Percentiles rank a stretch among this genome's conserved stretches.
Evolutionary conservation across 2,797 vertebrate genomes (phyloP).

Genomic region (Bovichtus diacanthus): DNA sequence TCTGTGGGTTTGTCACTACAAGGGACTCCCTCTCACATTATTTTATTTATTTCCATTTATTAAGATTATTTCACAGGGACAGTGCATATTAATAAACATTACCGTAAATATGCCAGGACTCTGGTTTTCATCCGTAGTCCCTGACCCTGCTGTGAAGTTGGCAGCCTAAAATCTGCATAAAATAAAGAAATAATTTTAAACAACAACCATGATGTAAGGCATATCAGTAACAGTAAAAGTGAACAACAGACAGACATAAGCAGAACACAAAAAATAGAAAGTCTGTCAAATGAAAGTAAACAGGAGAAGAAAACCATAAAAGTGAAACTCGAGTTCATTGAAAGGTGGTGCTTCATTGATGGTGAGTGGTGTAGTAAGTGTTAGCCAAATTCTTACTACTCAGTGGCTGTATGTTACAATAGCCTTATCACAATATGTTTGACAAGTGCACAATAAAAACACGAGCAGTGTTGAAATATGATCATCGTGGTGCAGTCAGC

Average conservation of each 20-base stretch:
- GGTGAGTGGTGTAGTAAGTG: background rate
- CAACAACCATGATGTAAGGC: no score
- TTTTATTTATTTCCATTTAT: no score
- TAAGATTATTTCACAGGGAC: no score
- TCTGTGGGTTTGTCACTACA: background rate
- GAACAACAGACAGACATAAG: no score
- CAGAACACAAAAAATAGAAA: background rate
- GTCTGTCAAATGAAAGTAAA: background rate
- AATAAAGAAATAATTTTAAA: no score
- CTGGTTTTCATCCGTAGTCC: no score
- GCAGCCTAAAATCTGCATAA: no score
- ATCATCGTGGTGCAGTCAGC: background rate
- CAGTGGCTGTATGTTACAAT: background rate
- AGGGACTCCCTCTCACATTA: background rate
- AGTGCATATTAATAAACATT: no score
- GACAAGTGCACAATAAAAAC: constrained; percentile 19
- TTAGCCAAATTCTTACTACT: background rate
- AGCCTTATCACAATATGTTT: background rate
- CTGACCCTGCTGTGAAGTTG: no score
- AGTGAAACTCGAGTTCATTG: background rate
- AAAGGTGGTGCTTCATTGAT: background rate
- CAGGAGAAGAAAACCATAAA: background rate
- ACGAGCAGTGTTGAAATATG: background rate
- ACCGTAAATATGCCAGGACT: no score
- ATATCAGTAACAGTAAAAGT: no score